Conservation (phyloP, 2,113 vertebrate species). For the Zapus hudsonius region DNA sequence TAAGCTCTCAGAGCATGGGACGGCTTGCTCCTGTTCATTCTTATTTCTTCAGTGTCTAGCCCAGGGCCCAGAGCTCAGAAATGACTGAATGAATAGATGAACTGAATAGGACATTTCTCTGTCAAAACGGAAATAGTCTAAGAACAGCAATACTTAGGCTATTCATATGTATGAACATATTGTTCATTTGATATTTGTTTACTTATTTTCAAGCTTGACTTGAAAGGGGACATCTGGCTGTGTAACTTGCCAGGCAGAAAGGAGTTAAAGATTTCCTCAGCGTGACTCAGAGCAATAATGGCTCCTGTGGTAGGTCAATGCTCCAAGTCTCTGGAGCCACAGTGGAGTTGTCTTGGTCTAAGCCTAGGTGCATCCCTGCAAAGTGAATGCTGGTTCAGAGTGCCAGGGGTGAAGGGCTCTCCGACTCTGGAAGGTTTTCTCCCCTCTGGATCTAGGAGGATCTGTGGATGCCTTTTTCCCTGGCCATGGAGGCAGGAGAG, state of each 20-base stretch:
- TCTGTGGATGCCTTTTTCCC: neutral
- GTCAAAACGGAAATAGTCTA: neutral
- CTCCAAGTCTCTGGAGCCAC: neutral
- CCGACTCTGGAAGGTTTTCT: neutral
- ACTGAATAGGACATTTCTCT: neutral
- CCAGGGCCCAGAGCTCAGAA: neutral
- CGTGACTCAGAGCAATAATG: neutral
- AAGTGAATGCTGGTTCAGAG: neutral
- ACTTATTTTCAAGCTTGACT: neutral
- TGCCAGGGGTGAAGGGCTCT: neutral
- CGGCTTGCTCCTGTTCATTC: neutral
- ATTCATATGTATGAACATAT: neutral
- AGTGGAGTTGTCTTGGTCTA: neutral
- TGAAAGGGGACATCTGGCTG: neutral
- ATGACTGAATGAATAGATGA: neutral
- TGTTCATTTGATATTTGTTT: neutral
- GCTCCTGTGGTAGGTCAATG: neutral
- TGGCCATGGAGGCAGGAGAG: neutral
- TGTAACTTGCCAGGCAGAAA: neutral
- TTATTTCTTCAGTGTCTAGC: neutral
- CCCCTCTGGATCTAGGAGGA: neutral
- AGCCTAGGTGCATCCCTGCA: neutral
- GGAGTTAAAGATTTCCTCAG: neutral
- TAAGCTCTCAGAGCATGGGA: neutral
- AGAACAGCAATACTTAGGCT: neutral